Evolutionary conservation across 2,888 invertebrate genomes (phyloP).

Genomic region (Taenaris catops): DNA sequence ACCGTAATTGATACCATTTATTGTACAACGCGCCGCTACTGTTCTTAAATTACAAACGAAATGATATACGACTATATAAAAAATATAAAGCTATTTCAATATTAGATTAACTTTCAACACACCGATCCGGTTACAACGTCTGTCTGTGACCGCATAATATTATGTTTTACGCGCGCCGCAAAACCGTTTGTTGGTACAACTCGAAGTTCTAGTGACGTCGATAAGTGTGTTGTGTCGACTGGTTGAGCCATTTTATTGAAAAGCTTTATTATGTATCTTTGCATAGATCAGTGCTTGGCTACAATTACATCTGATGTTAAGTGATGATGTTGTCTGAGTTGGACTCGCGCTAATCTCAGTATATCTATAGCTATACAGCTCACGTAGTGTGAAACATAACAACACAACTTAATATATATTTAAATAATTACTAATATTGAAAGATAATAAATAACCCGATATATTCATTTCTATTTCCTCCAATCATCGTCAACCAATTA

Average conservation of each 20-base stretch:
- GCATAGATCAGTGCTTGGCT: no score
- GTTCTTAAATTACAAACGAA: constrained; percentile 15
- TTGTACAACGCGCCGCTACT: constrained; percentile 12
- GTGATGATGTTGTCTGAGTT: no score
- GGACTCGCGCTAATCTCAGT: no score
- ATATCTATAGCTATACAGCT: no score
- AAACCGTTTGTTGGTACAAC: constrained; percentile 69
- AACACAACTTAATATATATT: no score
- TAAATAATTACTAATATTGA: no score
- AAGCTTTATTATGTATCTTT: no score
- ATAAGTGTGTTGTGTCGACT: constrained; percentile 3
- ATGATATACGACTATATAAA: constrained; percentile 10
- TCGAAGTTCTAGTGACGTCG: constrained; percentile 49
- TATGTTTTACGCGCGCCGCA: constrained; percentile 72
- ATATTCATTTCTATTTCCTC: no score
- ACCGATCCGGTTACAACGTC: constrained; percentile 48
- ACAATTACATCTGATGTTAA: no score
- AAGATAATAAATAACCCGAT: no score
- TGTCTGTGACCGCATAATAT: constrained; percentile 66
- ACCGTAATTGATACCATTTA: constrained; percentile 9
- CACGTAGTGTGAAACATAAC: no score
- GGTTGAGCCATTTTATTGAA: constrained; percentile 4
- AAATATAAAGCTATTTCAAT: constrained; percentile 39
- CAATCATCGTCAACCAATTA: no score
- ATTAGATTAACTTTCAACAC: constrained; percentile 69